phyloP scores from a whole-genome alignment of 2,113 vertebrate species.

The Xiphias gladius region DNA sequence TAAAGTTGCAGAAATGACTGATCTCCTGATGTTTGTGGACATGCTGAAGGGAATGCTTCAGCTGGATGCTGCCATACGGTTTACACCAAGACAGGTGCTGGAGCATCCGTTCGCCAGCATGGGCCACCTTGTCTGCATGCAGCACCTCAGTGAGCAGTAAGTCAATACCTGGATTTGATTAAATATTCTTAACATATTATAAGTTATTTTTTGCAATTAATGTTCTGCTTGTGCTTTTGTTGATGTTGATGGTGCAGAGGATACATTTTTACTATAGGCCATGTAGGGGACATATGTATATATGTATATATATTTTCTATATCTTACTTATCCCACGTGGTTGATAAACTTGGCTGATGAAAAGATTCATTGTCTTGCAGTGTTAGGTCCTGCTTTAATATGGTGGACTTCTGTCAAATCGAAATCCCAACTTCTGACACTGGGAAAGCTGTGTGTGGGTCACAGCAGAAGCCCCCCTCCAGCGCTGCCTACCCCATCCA shows the following conservation, averaged over 20 bases:
- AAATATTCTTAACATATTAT: not conserved
- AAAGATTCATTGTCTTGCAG: not conserved
- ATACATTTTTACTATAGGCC: too few relatives aligned
- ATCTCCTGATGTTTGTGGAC: conserved; percentile 1
- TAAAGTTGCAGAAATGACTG: not conserved
- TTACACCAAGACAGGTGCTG: conserved; percentile 1
- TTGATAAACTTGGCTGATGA: not conserved
- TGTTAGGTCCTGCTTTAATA: not conserved
- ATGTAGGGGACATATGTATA: too few relatives aligned
- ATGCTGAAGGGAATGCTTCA: conserved; percentile 2
- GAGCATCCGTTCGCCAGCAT: conserved; percentile 1
- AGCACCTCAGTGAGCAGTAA: not conserved
- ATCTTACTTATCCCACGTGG: not conserved
- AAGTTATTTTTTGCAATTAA: not conserved
- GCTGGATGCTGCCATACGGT: not conserved
- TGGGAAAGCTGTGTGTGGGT: not conserved
- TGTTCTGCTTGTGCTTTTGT: not conserved
- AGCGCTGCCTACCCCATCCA: too few relatives aligned
- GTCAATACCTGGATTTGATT: not conserved
- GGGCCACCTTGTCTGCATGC: not conserved
- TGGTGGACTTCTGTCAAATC: not conserved
- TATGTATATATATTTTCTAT: too few relatives aligned
- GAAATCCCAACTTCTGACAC: not conserved
- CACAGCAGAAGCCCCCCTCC: not conserved
- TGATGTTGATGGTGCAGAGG: too few relatives aligned